Conservation (phyloP, 2,888 invertebrate species). For the Sabatieria punctata region DNA sequence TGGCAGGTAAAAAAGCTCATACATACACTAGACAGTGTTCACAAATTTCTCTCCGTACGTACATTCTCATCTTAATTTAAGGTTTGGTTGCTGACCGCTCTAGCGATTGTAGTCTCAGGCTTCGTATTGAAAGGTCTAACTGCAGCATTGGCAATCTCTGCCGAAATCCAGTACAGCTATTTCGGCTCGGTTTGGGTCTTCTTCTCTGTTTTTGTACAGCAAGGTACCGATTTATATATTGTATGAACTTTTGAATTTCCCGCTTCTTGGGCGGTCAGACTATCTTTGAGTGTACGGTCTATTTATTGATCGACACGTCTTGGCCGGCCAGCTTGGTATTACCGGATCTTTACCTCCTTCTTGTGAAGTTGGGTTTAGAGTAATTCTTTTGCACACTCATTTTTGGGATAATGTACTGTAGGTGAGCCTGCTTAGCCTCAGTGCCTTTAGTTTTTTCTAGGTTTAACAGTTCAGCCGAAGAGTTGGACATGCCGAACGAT, state of each 20-base stretch:
- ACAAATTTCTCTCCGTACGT: no score
- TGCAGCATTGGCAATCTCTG: constrained; percentile 7
- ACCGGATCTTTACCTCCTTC: no score
- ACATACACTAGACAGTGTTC: neutral
- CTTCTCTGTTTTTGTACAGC: constrained; percentile 22
- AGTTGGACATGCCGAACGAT: constrained; percentile 23
- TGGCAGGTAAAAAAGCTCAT: constrained; percentile 20
- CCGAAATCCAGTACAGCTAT: constrained; percentile 14
- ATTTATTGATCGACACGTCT: no score
- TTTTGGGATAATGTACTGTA: no score
- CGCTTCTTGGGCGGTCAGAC: no score
- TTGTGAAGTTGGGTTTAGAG: no score
- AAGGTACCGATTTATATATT: constrained; percentile 15
- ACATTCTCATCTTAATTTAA: neutral
- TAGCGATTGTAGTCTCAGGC: constrained; percentile 23
- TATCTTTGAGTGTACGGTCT: no score
- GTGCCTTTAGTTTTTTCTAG: no score
- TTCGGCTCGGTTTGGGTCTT: constrained; percentile 21
- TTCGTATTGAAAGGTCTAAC: constrained; percentile 15
- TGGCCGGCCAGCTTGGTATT: no score
- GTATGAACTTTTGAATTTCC: no score
- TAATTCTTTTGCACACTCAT: no score
- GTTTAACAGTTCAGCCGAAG: constrained; percentile 19
- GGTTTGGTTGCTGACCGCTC: constrained; percentile 15
- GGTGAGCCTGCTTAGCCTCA: no score